Conservation (phyloP, 1,140 invertebrate species). For the Odontomachus brunneus region DNA sequence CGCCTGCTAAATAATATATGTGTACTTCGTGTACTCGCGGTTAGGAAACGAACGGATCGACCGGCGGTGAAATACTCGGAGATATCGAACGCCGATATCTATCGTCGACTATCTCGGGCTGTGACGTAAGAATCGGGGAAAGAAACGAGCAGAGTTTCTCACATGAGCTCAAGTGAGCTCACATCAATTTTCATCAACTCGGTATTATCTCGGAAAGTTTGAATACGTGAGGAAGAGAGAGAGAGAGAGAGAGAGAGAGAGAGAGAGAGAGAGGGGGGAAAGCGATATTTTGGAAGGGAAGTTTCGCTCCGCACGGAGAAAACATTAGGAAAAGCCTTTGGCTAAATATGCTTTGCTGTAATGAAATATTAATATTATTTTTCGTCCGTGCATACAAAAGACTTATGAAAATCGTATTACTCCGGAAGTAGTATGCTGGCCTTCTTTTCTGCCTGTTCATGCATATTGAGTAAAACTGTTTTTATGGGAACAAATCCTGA, state of each 20-base stretch:
- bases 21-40: no score
- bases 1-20: conserved; percentile 18
- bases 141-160: conserved; percentile 7
- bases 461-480: no score
- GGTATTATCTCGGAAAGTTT: not conserved
- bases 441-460: no score
- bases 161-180: no score
- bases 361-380: no score
- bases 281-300: conserved; percentile 1
- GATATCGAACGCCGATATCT: not conserved
- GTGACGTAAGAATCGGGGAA: not conserved
- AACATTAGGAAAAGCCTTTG: no score
- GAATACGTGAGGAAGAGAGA: no score
- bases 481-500: no score
- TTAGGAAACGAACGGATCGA: not conserved
- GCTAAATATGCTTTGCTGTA: no score
- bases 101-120: not conserved
- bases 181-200: not conserved
- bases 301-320: not conserved
- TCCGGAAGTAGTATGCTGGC: no score
- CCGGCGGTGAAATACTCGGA: not conserved
- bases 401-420: no score
- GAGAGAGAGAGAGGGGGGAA: not conserved
- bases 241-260: not conserved
- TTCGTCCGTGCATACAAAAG: no score